phyloP scores from a whole-genome alignment of 53 echinoderm and acorn worm species.

The Holothuria scabra region DNA sequence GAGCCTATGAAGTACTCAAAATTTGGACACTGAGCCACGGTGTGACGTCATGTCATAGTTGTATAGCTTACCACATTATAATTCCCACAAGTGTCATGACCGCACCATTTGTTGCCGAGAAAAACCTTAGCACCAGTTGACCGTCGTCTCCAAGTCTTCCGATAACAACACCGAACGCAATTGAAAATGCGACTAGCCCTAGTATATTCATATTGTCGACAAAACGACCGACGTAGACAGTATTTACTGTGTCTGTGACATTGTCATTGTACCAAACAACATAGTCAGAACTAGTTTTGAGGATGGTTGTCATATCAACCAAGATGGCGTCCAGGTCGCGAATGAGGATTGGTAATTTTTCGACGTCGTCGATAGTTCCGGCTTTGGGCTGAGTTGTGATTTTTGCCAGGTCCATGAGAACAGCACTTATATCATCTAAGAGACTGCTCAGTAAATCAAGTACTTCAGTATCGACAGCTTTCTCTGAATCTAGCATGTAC shows the following conservation, averaged over 20 bases:
- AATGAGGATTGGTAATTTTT: constrained; percentile 67
- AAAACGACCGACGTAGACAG: constrained; percentile 61
- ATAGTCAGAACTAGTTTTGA: constrained; percentile 65
- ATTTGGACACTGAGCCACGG: too few species aligned
- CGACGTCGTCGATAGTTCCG: constrained; percentile 56
- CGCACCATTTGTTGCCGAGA: constrained; percentile 73
- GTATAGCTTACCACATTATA: constrained; percentile 89
- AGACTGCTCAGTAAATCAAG: constrained; percentile 53
- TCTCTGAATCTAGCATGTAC: constrained; percentile 71
- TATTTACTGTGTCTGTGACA: constrained; percentile 44
- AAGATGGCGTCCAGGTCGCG: constrained; percentile 67
- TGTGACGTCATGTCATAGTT: too few species aligned
- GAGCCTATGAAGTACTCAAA: too few species aligned
- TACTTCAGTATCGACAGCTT: constrained; percentile 57
- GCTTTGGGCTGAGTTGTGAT: constrained; percentile 66
- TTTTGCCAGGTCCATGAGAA: constrained; percentile 57
- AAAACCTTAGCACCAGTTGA: constrained; percentile 70
- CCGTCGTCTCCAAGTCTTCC: constrained; percentile 86
- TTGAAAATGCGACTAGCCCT: constrained; percentile 91
- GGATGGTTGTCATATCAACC: constrained; percentile 61
- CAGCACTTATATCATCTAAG: constrained; percentile 65
- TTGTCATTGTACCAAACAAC: constrained; percentile 54
- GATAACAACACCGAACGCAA: constrained; percentile 83
- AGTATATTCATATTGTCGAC: constrained; percentile 93
- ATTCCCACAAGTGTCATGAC: constrained; percentile 88